Evolutionary conservation across 1,140 invertebrate genomes (phyloP), one percentile per base, ranked within the genome.

Genomic region (Drosophila persimilis): DNA sequence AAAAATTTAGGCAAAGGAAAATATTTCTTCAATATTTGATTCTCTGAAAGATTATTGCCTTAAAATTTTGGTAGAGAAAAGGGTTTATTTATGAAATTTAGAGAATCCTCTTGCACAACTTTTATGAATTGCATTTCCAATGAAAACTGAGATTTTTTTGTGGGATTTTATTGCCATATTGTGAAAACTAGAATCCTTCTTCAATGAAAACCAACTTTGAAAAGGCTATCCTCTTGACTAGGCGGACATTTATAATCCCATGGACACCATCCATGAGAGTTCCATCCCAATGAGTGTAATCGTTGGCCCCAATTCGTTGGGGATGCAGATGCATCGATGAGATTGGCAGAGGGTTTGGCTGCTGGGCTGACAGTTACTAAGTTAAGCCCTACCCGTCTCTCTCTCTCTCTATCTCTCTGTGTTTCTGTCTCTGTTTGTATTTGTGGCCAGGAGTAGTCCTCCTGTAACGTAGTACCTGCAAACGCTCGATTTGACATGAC

Each of bases 401-500:
- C 13, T 26, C 11, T 20, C n/a, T n/a, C 6, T 41, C 11, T 35
- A 3, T 39, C 8, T 13, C 1, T 53, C 6, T 20, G n/a, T 35
- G 51, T 39, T 13, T 15, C 5, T 53, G 51, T 53, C 15, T 39
- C 3, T 47, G 26, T 51, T 65, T 35, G 55, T 52, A 41, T 51
- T 45, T 65, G 39, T 53, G 48, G 60, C 54, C 44, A 17, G 69
- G 31, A 24, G 52, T 61, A 39, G 48, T 52, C 29, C 13, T 31
- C 6, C 43, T n/a, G 15, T 24, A 17, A 56, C 9, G 2, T 44
- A 41, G 31, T 39, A 39, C 35, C 47, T 47, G n/a, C 41, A 46
- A 73, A 45, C 22, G 65, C 71, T 79, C 66, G 72, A 85, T 73
- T 80, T 64, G 67, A 57, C 81, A 77, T 69, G 63, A 69, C 69